These are phyloP conservation scores for Glyphotaelius pellucidus DNA, from an alignment of 2,888 invertebrate species.

Conservation along the genomic window DNA sequence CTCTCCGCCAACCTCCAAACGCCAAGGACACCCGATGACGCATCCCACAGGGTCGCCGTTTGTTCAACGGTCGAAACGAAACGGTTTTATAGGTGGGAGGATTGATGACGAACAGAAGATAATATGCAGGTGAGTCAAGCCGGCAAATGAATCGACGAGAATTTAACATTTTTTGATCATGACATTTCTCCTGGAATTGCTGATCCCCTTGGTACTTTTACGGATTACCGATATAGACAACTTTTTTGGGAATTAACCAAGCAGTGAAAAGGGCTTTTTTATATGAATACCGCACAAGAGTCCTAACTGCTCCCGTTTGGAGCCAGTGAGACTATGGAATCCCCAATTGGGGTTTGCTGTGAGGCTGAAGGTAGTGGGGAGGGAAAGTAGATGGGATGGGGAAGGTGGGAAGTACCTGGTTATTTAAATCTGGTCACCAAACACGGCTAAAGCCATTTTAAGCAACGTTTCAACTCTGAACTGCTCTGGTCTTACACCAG, in stretches of 20 bases:
- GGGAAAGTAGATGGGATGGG: no score
- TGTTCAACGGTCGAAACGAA: constrained; percentile 11
- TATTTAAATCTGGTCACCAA: no score
- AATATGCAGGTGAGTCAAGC: neutral
- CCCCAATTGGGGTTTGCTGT: no score
- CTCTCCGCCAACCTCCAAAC: neutral
- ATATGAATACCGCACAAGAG: no score
- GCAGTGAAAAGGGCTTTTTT: neutral
- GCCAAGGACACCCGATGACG: constrained; percentile 45
- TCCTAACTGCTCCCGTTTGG: no score
- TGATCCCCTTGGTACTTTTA: neutral
- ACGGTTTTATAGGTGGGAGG: neutral
- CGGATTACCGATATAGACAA: no score
- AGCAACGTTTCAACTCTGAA: no score
- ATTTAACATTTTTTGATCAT: neutral
- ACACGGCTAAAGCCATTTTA: no score
- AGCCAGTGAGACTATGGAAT: no score
- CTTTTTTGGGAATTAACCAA: neutral
- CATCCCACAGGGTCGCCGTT: constrained; percentile 24
- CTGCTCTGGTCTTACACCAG: no score
- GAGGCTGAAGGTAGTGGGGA: no score
- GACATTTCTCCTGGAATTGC: neutral
- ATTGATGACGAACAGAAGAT: neutral
- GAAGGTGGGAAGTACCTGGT: no score
- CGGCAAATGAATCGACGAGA: neutral